phyloP scores from a whole-genome alignment of 1,140 invertebrate genomes.

The Diprion similis region DNA sequence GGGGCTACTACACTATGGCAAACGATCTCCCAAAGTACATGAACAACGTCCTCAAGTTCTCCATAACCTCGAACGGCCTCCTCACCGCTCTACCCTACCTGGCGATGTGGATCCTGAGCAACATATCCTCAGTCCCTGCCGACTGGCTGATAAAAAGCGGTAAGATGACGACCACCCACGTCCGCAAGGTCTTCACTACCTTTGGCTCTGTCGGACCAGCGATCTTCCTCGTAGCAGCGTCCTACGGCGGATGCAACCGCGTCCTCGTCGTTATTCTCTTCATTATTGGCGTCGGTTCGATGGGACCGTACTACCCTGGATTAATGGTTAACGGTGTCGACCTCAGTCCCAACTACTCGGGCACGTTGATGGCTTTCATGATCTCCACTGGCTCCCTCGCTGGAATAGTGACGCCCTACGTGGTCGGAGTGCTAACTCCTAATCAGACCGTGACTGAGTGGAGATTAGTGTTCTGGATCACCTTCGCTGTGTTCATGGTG shows the following conservation, averaged over 20 bases:
- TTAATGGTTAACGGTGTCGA: conserved; percentile 59
- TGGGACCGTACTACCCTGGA: conserved; percentile 71
- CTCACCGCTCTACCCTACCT: conserved; percentile 43
- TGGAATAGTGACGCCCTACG: conserved; percentile 74
- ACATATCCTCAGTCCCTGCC: conserved; percentile 46
- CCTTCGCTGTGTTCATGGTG: conserved; percentile 54
- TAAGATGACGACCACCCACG: conserved; percentile 28
- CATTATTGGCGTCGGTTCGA: conserved; percentile 68
- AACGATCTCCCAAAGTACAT: too few relatives aligned
- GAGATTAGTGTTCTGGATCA: conserved; percentile 65
- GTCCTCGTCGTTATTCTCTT: conserved; percentile 59
- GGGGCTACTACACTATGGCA: too few relatives aligned
- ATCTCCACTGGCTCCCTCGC: conserved; percentile 77
- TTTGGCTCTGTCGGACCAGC: conserved; percentile 71
- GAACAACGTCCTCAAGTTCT: conserved; percentile 77
- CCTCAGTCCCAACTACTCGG: conserved; percentile 44
- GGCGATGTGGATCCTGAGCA: conserved; percentile 41
- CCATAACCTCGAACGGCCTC: conserved; percentile 42
- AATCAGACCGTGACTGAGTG: conserved; percentile 55
- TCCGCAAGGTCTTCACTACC: conserved; percentile 44
- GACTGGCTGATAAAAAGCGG: conserved; percentile 41
- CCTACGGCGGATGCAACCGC: conserved; percentile 77
- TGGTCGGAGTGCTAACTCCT: conserved; percentile 76
- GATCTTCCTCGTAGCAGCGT: conserved; percentile 78
- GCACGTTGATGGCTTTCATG: conserved; percentile 75